Percentiles rank a stretch among this genome's conserved stretches.
phyloP scores from a whole-genome alignment of 2,113 vertebrate genomes.

The Planiliza haematocheilus region DNA sequence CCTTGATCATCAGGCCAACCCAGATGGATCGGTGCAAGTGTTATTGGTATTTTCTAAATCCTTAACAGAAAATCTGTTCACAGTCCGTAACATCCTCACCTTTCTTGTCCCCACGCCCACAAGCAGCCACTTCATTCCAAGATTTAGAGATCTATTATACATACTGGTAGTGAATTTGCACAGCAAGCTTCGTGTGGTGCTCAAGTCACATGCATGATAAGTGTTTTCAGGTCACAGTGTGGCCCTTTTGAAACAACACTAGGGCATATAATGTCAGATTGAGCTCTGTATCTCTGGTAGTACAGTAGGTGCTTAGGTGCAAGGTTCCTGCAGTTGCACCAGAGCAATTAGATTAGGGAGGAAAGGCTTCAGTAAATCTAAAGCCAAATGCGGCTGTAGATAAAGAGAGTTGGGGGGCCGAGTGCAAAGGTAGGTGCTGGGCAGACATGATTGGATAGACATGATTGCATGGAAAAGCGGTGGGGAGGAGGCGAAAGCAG shows the following conservation, averaged over 20 bases:
- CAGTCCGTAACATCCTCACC: background rate
- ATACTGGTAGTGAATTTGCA: constrained; percentile 1
- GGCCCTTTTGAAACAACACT: constrained; percentile 6
- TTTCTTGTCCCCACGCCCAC: background rate
- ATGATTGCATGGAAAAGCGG: constrained; percentile 61
- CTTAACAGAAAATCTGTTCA: too few relatives aligned
- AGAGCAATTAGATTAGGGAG: constrained; percentile 67
- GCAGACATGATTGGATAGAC: constrained; percentile 61
- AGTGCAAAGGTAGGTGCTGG: constrained; percentile 59
- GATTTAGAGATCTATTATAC: background rate
- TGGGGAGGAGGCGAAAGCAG: constrained; percentile 52
- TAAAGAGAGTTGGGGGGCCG: constrained; percentile 63
- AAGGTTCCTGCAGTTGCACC: constrained; percentile 44
- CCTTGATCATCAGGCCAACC: too few relatives aligned
- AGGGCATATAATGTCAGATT: background rate
- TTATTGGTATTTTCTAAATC: too few relatives aligned
- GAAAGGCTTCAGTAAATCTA: constrained; percentile 63
- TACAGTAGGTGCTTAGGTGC: constrained; percentile 26
- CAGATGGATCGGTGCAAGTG: too few relatives aligned
- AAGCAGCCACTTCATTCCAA: background rate
- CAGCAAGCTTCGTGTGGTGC: background rate
- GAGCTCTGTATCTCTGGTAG: constrained; percentile 26
- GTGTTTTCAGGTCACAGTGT: constrained; percentile 31
- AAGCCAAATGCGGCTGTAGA: constrained; percentile 51
- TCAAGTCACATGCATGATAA: constrained; percentile 17